A percentile compares a stretch with the other conserved stretches of the same genome.
phyloP scores from a whole-genome alignment of 2,888 invertebrate species.

The Nasonia oneida region DNA sequence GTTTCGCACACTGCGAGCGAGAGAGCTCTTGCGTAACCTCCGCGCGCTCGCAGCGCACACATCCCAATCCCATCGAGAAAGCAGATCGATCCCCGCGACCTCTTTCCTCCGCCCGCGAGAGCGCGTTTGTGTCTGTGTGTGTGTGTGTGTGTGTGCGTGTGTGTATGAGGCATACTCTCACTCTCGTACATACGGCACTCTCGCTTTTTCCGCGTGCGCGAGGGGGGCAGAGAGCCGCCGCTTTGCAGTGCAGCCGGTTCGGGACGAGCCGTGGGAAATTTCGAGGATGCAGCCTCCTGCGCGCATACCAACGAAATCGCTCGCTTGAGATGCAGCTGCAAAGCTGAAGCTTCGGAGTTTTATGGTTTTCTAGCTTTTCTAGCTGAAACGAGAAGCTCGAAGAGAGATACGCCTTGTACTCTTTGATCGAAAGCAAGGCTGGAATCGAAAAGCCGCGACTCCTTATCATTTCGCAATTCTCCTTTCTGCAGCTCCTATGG shows the following conservation, averaged over 20 bases:
- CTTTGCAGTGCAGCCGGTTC: not conserved
- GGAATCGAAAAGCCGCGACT: no score
- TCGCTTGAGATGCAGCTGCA: not conserved
- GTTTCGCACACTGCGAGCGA: conserved; percentile 53
- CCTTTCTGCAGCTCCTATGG: no score
- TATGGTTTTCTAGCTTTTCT: conserved; percentile 6
- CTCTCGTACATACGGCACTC: conserved; percentile 35
- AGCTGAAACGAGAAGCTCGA: not conserved
- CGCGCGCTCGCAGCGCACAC: conserved; percentile 52
- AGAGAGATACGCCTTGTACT: no score
- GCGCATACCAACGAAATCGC: conserved; percentile 49
- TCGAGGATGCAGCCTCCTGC: conserved; percentile 46
- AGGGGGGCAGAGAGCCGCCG: not conserved
- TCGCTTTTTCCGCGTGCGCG: conserved; percentile 46
- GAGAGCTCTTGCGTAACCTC: conserved; percentile 20
- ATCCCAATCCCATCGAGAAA: conserved; percentile 66
- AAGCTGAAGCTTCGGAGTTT: not conserved
- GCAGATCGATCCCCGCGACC: conserved; percentile 65
- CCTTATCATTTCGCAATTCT: not conserved
- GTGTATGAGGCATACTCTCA: not conserved
- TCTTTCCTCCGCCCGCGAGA: conserved; percentile 49
- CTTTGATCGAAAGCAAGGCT: no score
- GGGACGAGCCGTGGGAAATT: conserved; percentile 62
- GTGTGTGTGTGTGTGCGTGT: not conserved
- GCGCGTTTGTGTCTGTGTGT: not conserved